Evolutionary conservation across 2,797 vertebrate genomes (phyloP), one percentile per base, ranked within the genome.

Genomic region (Steatocranus sp.): DNA sequence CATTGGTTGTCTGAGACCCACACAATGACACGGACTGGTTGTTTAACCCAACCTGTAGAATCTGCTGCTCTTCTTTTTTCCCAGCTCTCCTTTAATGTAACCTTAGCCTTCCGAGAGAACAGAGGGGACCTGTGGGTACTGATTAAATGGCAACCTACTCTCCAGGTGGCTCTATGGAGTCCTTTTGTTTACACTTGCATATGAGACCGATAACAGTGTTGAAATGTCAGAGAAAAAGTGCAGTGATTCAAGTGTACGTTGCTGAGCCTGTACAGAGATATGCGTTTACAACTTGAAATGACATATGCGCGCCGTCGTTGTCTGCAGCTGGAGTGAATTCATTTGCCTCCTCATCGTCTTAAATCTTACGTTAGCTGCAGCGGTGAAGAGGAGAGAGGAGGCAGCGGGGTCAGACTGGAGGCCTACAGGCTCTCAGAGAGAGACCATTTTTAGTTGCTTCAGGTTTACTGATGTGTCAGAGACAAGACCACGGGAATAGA

Each of bases 361-460:
- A 86, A 90, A 89, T 88, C 56, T 76, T 70, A 32, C 49, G 14
- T 79, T 87, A 46, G 82, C 11, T 81, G 63, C 53, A 61, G 77
- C 77, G 8, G 78, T 27, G 80, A 83, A 83, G 53, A 85, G 61
- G 58, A 66, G 74, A 66, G 81, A 76, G 61, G 82, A 87, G 81
- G 76, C 75, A 84, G 82, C 11, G 0, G 80, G 92, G 93, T 94
- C 94, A 92, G 86, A 88, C 87, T 83, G 51, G 80, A 89, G 91
- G 90, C 90, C 90, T 77, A 70, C 84, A 77, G 83, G 75, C 79
- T 76, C 81, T 91, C 56, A 76, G 70, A 92, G 83, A 88, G 56
- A 81, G 27, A 53, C 79, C 84, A 83, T 91, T 92, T 93, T 88
- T 83, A 91, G 89, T 73, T 75, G 46, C 79, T 25, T 84, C 50